Percentiles rank a stretch among this genome's conserved stretches.
Conservation (phyloP, 2,797 vertebrate genomes). For the Periophthalmus magnuspinnatus region DNA sequence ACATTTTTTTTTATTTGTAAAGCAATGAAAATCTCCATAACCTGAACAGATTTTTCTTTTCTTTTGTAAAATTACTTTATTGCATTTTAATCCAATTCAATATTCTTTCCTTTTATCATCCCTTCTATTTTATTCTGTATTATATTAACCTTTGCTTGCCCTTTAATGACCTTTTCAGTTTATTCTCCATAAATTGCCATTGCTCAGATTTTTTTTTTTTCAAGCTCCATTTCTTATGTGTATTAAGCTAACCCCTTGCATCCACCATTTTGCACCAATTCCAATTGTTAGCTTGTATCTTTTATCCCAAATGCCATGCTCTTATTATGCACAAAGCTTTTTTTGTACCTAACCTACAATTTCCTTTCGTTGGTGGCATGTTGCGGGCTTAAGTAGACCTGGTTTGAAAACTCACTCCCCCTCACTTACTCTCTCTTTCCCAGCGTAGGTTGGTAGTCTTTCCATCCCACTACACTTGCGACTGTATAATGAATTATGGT, state of each 20-base stretch:
- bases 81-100: neutral
- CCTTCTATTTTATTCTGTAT: constrained; percentile 47
- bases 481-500: constrained; percentile 83
- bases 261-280: constrained; percentile 31
- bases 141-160: constrained; percentile 38
- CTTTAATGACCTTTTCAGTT: constrained; percentile 3
- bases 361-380: constrained; percentile 36
- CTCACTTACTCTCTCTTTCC: constrained; percentile 60
- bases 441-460: constrained; percentile 71
- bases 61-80: constrained; percentile 55
- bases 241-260: constrained; percentile 44
- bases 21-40: neutral
- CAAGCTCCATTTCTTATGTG: constrained; percentile 36
- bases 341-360: constrained; percentile 36
- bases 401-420: constrained; percentile 69
- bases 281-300: constrained; percentile 6
- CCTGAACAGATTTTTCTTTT: constrained; percentile 90
- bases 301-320: constrained; percentile 22
- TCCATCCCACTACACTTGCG: constrained; percentile 76
- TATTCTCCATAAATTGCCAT: constrained; percentile 28
- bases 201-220: constrained; percentile 29
- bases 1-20: neutral
- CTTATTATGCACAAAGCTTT: constrained; percentile 28
- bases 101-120: constrained; percentile 42
- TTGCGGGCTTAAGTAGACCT: constrained; percentile 58